Conservation (phyloP, 2,113 vertebrate species). For the Chroicocephalus ridibundus region DNA sequence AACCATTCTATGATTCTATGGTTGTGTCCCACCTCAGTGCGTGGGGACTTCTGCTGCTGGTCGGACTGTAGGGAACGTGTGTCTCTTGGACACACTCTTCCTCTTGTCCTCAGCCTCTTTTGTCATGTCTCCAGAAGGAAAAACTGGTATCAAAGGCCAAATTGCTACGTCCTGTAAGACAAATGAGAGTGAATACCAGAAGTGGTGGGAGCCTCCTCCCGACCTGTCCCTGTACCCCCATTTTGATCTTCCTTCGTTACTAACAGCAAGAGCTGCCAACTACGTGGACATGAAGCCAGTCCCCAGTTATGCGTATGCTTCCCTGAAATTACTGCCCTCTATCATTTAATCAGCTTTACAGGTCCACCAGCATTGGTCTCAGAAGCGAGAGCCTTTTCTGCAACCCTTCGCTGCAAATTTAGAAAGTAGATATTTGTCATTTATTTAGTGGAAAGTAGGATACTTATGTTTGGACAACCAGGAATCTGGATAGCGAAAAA, state of each 20-base stretch:
- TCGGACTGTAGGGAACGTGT: rapidly evolving
- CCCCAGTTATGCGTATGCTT: neutral
- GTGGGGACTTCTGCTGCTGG: neutral
- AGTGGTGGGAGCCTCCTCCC: neutral
- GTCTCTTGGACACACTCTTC: neutral
- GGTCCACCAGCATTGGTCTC: neutral
- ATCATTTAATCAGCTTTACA: neutral
- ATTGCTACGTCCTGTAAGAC: neutral
- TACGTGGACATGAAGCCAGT: neutral
- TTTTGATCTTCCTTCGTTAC: neutral
- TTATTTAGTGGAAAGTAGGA: neutral
- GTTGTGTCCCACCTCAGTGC: neutral
- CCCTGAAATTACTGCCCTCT: neutral
- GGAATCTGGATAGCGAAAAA: neutral
- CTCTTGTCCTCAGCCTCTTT: neutral
- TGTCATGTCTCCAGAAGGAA: neutral
- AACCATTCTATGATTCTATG: neutral
- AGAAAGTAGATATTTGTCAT: neutral
- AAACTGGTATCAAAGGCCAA: neutral
- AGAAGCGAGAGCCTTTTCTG: neutral
- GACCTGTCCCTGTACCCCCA: rapidly evolving
- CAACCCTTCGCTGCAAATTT: neutral
- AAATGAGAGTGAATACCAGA: neutral
- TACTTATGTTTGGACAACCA: neutral
- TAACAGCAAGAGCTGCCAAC: neutral